Base-by-base conservation (phyloP, 2,888 invertebrate species). In the Galeruca laticollis region DNA sequence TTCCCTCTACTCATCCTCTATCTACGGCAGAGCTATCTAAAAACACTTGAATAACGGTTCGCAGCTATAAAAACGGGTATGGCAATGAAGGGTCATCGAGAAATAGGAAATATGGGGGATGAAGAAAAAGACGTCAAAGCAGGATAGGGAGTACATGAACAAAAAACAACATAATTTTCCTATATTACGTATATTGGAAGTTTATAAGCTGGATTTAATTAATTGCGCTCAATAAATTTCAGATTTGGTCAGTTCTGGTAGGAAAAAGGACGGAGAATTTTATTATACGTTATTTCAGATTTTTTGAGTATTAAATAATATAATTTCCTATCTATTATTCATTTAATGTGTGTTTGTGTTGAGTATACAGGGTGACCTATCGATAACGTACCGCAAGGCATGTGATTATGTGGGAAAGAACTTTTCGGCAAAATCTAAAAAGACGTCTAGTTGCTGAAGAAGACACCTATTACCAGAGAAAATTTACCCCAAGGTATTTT, bases 91-190 rank as follows among this genome's bases (percentile, higher is more conserved):
- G 68, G 66, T 52, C 61, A 65, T 71, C 31, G 52, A 56, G 60
- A 69, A 59, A 70, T 67, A 37, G 67, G 72, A 72, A 69, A 64
- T 65, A 69, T 74, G 57, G 62, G 63, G 60, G 43, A 40, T 33
- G 37, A 56, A 61, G 67, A 40, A 54, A 59, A 59, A 49, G 69
- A 49, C 49, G 69, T 4, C 2, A n/a, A 3, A 40, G n/a, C 2
- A 6, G 8, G 43, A 47, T 8, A 18, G 18, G 15, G 47, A 47
- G 6, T 2, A 8, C 3, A 9, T n/a, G 15, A 47, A 15, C n/a
- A 47, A 76, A 76, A 75, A 75, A 76, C 75, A 59, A 67, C 67
- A 73, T 75, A 73, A 76, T 76, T 76, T 75, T 73, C 76, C 73
- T 73, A 73, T 72, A 76, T 73, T 71, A 73, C 70, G 60, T 71